phyloP scores from a whole-genome alignment of 2,113 vertebrate species.

The Eupsittula cactorum region DNA sequence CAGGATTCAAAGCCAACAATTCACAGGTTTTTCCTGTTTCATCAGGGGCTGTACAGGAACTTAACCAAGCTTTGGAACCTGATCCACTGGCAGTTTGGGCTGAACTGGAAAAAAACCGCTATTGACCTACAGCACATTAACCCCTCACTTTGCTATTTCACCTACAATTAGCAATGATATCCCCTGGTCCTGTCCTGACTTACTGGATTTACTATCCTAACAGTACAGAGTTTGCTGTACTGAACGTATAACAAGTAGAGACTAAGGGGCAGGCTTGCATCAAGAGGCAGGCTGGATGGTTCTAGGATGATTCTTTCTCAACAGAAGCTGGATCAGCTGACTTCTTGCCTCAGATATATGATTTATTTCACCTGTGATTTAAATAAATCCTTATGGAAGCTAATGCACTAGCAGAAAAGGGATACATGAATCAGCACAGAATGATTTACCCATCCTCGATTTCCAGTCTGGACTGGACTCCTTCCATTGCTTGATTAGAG shows the following conservation, averaged over 20 bases:
- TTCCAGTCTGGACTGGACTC: not conserved
- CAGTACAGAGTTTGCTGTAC: not conserved
- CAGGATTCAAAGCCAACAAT: not conserved
- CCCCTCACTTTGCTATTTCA: not conserved
- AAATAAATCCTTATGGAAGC: not conserved
- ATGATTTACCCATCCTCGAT: not conserved
- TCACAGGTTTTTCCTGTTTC: slow-evolving; percentile 68
- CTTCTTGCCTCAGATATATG: not conserved
- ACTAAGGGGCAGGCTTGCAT: not conserved
- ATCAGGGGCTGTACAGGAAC: slow-evolving; percentile 31
- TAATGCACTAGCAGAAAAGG: not conserved
- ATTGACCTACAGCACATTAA: not conserved
- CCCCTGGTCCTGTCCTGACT: not conserved
- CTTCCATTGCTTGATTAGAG: not conserved
- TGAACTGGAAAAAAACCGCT: not conserved
- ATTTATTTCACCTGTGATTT: not conserved
- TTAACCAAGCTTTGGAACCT: slow-evolving; percentile 18
- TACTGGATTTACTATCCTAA: not conserved
- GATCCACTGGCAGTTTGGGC: slow-evolving; percentile 23
- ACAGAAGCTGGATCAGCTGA: not conserved
- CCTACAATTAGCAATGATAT: not conserved
- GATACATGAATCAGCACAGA: not conserved
- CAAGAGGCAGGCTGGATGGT: not conserved
- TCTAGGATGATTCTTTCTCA: not conserved
- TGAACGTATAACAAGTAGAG: not conserved